Conservation (phyloP, 2,888 invertebrate genomes). For the Ornithoptera alexandrae region DNA sequence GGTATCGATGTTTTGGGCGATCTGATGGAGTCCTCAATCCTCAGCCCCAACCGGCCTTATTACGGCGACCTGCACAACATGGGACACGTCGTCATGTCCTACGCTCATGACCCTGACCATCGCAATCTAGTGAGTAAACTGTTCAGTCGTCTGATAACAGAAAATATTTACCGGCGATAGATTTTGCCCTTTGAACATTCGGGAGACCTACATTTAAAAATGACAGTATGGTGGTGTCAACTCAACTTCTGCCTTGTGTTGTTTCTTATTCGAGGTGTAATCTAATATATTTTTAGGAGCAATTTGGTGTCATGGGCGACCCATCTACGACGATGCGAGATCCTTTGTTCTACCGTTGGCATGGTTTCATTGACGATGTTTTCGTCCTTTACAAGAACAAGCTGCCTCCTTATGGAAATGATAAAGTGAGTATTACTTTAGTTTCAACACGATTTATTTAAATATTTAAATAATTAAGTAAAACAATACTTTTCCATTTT, state of each 20-base stretch:
- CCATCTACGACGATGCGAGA: slow-evolving; percentile 92
- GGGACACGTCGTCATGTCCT: slow-evolving; percentile 88
- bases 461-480: too few species aligned
- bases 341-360: slow-evolving; percentile 92
- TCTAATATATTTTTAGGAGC: slow-evolving; percentile 78
- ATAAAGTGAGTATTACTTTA: slow-evolving; percentile 65
- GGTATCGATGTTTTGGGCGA: slow-evolving; percentile 91
- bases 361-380: slow-evolving; percentile 87
- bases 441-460: too few species aligned
- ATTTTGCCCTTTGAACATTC: too few species aligned
- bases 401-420: slow-evolving; percentile 82
- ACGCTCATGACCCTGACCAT: slow-evolving; percentile 89
- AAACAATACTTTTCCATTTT: too few species aligned
- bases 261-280: too few species aligned
- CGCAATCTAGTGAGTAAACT: slow-evolving; percentile 79
- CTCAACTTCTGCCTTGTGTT: too few species aligned
- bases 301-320: slow-evolving; percentile 90
- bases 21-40: slow-evolving; percentile 86
- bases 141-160: not conserved
- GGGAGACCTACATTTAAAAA: too few species aligned
- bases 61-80: slow-evolving; percentile 92
- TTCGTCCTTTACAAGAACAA: slow-evolving; percentile 87
- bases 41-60: slow-evolving; percentile 84
- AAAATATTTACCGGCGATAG: not conserved
- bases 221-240: too few species aligned